Evolutionary conservation across 2,888 invertebrate genomes (phyloP).

Genomic region (Diarsia rubi): DNA sequence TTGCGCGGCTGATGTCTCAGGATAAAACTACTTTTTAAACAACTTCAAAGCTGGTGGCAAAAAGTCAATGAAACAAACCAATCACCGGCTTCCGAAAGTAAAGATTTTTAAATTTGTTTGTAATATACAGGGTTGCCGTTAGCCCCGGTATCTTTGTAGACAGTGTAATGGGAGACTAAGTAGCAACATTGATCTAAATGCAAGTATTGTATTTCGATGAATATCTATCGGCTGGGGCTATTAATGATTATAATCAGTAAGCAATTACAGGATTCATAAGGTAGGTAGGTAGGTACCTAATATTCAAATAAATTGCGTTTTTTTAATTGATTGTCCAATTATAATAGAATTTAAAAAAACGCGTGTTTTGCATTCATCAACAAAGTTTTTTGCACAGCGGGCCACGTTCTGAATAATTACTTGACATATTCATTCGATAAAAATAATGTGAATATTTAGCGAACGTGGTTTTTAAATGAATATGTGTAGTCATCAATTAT

Average conservation of each 20-base stretch:
- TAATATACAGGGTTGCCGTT: not conserved
- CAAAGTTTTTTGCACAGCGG: slow-evolving; percentile 27
- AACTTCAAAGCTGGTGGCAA: no score
- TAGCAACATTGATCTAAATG: not conserved
- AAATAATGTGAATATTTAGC: slow-evolving; percentile 28
- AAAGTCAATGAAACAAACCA: no score
- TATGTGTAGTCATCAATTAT: slow-evolving; percentile 28
- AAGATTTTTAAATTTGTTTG: no score
- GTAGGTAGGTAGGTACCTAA: not conserved
- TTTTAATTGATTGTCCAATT: slow-evolving; percentile 25
- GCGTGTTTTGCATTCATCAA: slow-evolving; percentile 36
- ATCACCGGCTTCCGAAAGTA: no score
- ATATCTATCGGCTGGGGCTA: not conserved
- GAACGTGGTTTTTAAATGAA: slow-evolving; percentile 1
- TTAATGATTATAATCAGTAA: not conserved
- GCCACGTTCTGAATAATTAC: slow-evolving; percentile 23
- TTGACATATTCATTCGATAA: slow-evolving; percentile 20
- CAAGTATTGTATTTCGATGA: not conserved
- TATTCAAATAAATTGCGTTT: slow-evolving; percentile 10
- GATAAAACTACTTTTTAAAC: not conserved
- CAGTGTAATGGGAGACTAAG: not conserved
- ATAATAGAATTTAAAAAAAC: slow-evolving; percentile 14
- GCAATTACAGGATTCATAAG: not conserved
- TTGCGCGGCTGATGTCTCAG: not conserved
- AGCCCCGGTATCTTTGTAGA: not conserved